Evolutionary conservation across 1,140 invertebrate genomes (phyloP).

Genomic region (Hermatobates lingyangjiaoensis): DNA sequence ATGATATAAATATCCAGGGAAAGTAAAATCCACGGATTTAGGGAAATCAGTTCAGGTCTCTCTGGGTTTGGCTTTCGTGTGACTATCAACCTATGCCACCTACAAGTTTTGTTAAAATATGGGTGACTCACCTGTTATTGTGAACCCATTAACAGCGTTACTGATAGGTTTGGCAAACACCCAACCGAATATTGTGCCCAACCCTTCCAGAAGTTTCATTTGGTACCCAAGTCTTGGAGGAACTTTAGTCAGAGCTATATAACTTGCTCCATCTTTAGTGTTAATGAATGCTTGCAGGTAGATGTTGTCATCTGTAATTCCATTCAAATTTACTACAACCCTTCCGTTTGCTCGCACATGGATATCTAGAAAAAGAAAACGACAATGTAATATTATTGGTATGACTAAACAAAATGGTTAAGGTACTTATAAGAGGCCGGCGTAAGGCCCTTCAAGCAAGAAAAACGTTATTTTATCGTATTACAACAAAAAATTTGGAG

Average conservation of each 20-base stretch:
- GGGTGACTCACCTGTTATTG: constrained; percentile 39
- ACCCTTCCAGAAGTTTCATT: constrained; percentile 54
- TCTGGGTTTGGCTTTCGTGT: no score
- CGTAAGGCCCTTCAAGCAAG: no score
- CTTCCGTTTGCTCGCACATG: constrained; percentile 73
- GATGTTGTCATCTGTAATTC: constrained; percentile 45
- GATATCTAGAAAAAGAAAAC: constrained; percentile 31
- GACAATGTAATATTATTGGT: no score
- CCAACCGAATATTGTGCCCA: constrained; percentile 74
- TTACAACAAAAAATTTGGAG: no score
- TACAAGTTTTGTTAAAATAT: no score
- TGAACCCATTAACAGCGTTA: constrained; percentile 65
- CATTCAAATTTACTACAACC: constrained; percentile 61
- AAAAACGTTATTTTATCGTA: no score
- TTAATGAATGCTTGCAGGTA: constrained; percentile 85
- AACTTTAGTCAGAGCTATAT: constrained; percentile 72
- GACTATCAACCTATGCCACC: no score
- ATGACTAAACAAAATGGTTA: no score
- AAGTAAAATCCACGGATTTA: no score
- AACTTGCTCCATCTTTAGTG: constrained; percentile 67
- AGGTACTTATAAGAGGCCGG: no score
- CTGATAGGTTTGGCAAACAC: constrained; percentile 66
- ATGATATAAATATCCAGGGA: no score
- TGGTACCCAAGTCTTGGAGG: constrained; percentile 49
- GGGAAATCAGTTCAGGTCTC: no score